These are phyloP conservation scores for Anagrus nilaparvatae DNA, from an alignment of 1,140 invertebrate species.

Conservation along the genomic window DNA sequence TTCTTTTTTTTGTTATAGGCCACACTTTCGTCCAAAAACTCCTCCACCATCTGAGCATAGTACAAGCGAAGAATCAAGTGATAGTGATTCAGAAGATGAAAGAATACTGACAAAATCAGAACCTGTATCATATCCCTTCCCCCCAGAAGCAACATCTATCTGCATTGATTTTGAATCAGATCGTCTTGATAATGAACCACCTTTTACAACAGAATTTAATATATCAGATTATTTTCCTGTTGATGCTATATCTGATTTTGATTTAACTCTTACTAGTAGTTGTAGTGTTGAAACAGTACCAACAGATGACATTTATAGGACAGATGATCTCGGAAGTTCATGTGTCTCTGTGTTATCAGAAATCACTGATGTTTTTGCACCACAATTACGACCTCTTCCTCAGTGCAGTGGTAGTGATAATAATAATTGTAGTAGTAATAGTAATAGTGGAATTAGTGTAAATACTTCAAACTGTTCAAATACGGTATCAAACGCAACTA, in stretches of 20 bases:
- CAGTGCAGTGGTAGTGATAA: slow-evolving; percentile 35
- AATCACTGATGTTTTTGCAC: slow-evolving; percentile 23
- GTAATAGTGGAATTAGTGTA: slow-evolving; percentile 33
- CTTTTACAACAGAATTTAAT: slow-evolving; percentile 39
- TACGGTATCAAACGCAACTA: slow-evolving; percentile 8
- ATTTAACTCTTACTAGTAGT: slow-evolving; percentile 20
- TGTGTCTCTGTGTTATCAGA: slow-evolving; percentile 30
- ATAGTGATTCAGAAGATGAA: slow-evolving; percentile 30
- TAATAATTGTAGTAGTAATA: slow-evolving; percentile 34
- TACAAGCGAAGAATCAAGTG: slow-evolving; percentile 28
- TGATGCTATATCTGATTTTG: slow-evolving; percentile 32
- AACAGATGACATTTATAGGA: slow-evolving; percentile 26
- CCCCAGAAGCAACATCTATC: slow-evolving; percentile 38
- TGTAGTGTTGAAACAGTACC: slow-evolving; percentile 16
- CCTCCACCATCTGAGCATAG: slow-evolving; percentile 40
- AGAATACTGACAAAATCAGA: slow-evolving; percentile 19
- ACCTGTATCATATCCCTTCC: slow-evolving; percentile 33
- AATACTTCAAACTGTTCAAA: slow-evolving; percentile 23
- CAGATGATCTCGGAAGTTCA: slow-evolving; percentile 34
- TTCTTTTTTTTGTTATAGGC: slow-evolving; percentile 36
- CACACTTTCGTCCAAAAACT: slow-evolving; percentile 69
- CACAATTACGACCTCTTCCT: slow-evolving; percentile 23
- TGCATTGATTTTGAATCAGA: slow-evolving; percentile 37
- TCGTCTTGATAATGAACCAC: slow-evolving; percentile 31
- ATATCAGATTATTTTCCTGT: slow-evolving; percentile 37